Conservation (phyloP, 2,888 invertebrate species). For the Drepana falcataria region DNA sequence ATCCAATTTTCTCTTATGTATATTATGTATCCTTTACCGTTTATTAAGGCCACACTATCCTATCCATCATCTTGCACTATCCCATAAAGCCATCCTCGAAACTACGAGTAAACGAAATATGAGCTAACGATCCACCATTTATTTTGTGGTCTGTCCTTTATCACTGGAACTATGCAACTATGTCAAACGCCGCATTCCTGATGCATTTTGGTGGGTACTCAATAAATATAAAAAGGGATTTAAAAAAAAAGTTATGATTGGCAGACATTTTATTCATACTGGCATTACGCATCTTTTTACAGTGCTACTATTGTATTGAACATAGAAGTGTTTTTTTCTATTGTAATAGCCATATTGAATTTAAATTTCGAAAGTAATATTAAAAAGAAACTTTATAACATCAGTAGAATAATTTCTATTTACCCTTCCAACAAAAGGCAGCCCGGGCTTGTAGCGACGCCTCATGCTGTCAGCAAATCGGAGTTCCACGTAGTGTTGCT, state of each 20-base stretch:
- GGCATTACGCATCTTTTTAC: no score
- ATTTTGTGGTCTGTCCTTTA: constrained; percentile 19
- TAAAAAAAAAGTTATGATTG: no score
- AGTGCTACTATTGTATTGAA: no score
- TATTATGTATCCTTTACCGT: constrained; percentile 7
- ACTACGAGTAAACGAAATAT: constrained; percentile 27
- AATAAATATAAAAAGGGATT: neutral
- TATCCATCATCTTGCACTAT: neutral
- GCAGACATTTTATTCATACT: no score
- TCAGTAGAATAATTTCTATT: constrained; percentile 21
- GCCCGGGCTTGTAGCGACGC: constrained; percentile 81
- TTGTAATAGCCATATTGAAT: no score
- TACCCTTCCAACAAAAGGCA: constrained; percentile 83
- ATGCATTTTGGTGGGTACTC: neutral
- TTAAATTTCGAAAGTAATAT: no score
- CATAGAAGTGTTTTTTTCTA: no score
- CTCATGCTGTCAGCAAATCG: constrained; percentile 82
- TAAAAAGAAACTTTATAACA: no score
- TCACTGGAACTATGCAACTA: constrained; percentile 8
- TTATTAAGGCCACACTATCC: constrained; percentile 4
- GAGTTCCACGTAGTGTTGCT: constrained; percentile 83
- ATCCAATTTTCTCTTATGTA: no score
- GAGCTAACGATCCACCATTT: constrained; percentile 46
- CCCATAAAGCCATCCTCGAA: constrained; percentile 24
- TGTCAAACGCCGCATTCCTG: neutral